phyloP scores from a whole-genome alignment of 2,113 vertebrate species.

The Macquaria australasica region DNA sequence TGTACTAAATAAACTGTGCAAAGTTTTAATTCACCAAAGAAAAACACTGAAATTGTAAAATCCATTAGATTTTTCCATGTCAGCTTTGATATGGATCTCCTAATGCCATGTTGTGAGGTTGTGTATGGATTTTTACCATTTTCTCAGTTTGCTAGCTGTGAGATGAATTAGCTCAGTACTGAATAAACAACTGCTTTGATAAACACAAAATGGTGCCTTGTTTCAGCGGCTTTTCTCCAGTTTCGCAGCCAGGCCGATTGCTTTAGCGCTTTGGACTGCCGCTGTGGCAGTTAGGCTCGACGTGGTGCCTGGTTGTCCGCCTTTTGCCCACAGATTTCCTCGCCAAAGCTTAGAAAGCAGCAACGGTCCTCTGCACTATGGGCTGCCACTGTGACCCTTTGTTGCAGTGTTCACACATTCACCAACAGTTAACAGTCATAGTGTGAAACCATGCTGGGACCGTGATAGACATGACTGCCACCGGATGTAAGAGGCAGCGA shows the following conservation, averaged over 20 bases:
- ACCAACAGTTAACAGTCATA: slow-evolving; percentile 30
- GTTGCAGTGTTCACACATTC: slow-evolving; percentile 49
- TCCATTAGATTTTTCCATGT: not conserved
- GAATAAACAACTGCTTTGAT: slow-evolving; percentile 17
- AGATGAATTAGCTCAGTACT: slow-evolving; percentile 15
- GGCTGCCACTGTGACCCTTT: slow-evolving; percentile 47
- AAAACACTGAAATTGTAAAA: not conserved
- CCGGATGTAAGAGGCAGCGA: not conserved
- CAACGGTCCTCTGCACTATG: not conserved
- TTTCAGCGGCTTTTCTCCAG: slow-evolving; percentile 16
- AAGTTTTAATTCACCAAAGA: not conserved
- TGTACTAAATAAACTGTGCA: not conserved
- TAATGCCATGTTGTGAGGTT: not conserved
- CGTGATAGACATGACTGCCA: slow-evolving; percentile 9
- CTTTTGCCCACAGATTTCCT: slow-evolving; percentile 37
- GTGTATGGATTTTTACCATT: not conserved
- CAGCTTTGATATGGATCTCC: slow-evolving; percentile 8
- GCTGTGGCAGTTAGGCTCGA: slow-evolving; percentile 29
- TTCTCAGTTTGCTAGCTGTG: slow-evolving; percentile 27
- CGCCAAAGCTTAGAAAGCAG: slow-evolving; percentile 27
- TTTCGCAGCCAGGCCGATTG: slow-evolving; percentile 1
- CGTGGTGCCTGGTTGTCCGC: slow-evolving; percentile 2
- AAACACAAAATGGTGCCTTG: slow-evolving; percentile 34
- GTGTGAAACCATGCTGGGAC: slow-evolving; percentile 22
- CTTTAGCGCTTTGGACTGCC: slow-evolving; percentile 12